phyloP scores from a whole-genome alignment of 2,797 vertebrate genomes.

The Semotilus atromaculatus region DNA sequence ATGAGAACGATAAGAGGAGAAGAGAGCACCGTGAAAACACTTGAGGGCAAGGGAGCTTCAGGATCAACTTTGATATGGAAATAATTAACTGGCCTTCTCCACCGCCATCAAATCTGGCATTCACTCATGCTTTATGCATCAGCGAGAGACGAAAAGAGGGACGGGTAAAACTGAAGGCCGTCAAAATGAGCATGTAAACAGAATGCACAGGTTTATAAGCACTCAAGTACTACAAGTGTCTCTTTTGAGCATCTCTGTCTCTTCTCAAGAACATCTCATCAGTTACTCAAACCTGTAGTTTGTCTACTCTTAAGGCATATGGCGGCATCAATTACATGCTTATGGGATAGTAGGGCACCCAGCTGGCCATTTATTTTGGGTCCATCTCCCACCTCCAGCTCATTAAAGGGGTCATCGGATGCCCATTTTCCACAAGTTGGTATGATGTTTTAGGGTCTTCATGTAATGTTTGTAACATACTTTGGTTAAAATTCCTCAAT shows the following conservation, averaged over 20 bases:
- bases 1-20: constrained; percentile 69
- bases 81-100: constrained; percentile 50
- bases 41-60: constrained; percentile 44
- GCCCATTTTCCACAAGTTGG: no score
- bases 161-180: background rate
- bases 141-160: background rate
- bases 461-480: no score
- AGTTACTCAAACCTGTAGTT: constrained; percentile 32
- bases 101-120: constrained; percentile 4
- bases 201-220: constrained; percentile 21
- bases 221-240: constrained; percentile 8
- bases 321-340: background rate
- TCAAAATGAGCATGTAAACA: constrained; percentile 26
- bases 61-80: constrained; percentile 50
- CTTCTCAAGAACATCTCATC: constrained; percentile 32
- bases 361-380: background rate
- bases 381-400: background rate
- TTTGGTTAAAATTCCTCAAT: no score
- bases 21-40: constrained; percentile 25
- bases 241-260: constrained; percentile 3
- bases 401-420: no score
- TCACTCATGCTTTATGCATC: constrained; percentile 24
- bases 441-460: no score
- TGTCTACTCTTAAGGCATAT: background rate
- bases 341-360: background rate